Evolutionary conservation across 1,140 invertebrate genomes (phyloP).

Genomic region (Hyposmocoma kahamanoa): DNA sequence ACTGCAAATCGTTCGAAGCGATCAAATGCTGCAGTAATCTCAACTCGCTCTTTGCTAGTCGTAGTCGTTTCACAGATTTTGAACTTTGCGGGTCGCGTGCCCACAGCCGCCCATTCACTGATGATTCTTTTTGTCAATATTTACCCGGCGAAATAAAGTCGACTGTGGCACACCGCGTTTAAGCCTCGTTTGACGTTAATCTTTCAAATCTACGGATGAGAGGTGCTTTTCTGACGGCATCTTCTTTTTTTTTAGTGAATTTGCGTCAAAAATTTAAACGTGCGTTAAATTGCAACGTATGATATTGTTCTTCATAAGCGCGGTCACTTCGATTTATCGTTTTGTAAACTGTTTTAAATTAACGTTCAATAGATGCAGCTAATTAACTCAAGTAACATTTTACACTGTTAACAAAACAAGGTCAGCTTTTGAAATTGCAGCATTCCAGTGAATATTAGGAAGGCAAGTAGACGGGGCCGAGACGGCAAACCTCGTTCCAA

Average conservation of each 20-base stretch:
- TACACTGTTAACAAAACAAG: slow-evolving; percentile 30
- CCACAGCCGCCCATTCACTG: slow-evolving; percentile 1
- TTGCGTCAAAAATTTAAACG: too few species aligned
- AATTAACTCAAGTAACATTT: too few species aligned
- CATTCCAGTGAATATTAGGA: slow-evolving; percentile 30
- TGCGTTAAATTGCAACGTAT: too few species aligned
- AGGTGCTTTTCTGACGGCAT: background rate
- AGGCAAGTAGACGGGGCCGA: slow-evolving; percentile 35
- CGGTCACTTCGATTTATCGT: too few species aligned
- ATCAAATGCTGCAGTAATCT: slow-evolving; percentile 53
- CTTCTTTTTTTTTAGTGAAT: too few species aligned
- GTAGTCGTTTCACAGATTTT: slow-evolving; percentile 48
- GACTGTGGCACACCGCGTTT: background rate
- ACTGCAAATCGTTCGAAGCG: slow-evolving; percentile 40
- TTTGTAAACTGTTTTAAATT: too few species aligned
- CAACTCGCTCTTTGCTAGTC: slow-evolving; percentile 39
- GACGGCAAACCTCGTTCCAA: slow-evolving; percentile 32
- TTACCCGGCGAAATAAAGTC: background rate
- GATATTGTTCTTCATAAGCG: too few species aligned
- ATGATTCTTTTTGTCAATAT: slow-evolving; percentile 3
- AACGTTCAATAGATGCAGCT: too few species aligned
- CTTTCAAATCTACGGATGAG: background rate
- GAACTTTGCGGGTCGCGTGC: slow-evolving; percentile 40
- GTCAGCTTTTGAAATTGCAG: too few species aligned
- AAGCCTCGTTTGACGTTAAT: background rate